Conservation (phyloP, 2,888 invertebrate species). For the Diadegma fenestrale region DNA sequence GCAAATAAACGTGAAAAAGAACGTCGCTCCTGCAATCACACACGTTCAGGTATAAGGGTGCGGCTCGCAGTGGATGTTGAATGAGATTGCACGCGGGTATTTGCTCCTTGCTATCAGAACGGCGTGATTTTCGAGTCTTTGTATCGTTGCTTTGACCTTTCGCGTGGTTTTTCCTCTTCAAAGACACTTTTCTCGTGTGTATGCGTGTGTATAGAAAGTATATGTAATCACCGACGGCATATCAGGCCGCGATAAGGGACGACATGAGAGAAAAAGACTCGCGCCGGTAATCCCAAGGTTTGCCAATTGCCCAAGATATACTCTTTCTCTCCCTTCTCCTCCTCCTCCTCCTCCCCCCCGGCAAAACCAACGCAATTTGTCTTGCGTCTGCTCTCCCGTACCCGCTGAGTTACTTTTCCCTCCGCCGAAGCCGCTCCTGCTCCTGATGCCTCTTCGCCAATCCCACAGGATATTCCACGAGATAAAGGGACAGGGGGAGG, state of each 20-base stretch:
- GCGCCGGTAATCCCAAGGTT: conserved; percentile 73
- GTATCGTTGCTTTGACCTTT: neutral
- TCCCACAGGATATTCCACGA: conserved; percentile 29
- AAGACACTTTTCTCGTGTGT: conserved; percentile 24
- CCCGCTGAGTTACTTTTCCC: conserved; percentile 50
- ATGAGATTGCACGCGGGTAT: neutral
- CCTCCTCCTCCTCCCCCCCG: too few species aligned
- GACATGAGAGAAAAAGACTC: conserved; percentile 46
- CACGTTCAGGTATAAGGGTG: conserved; percentile 23
- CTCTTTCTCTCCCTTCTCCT: too few species aligned
- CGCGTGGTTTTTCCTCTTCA: neutral
- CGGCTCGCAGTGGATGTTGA: conserved; percentile 11
- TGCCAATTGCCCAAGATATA: conserved; percentile 76
- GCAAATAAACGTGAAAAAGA: conserved; percentile 58
- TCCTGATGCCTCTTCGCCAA: conserved; percentile 25
- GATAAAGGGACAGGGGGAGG: conserved; percentile 13
- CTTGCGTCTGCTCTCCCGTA: conserved; percentile 68
- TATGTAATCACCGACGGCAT: conserved; percentile 41
- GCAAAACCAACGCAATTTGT: conserved; percentile 76
- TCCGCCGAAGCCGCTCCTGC: too few species aligned
- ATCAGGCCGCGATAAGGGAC: conserved; percentile 60
- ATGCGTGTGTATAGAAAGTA: conserved; percentile 3
- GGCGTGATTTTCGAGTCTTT: neutral
- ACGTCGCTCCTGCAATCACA: conserved; percentile 47
- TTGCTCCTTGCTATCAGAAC: neutral